Evolutionary conservation across 2,797 vertebrate species (phyloP).

Genomic region (Myotis planiceps): DNA sequence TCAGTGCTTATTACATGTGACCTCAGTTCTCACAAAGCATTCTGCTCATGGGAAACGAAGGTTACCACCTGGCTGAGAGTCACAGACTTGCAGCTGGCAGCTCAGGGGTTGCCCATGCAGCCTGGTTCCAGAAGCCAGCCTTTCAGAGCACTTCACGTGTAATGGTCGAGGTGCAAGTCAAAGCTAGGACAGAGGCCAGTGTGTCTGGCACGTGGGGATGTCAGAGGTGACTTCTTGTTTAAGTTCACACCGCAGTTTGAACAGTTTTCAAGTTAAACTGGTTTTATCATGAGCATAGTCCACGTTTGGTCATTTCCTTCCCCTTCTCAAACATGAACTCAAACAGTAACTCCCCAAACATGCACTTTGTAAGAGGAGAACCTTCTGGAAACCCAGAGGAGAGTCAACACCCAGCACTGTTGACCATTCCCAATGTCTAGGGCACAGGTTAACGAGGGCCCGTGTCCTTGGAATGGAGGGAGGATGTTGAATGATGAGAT

Average conservation of each 20-base stretch:
- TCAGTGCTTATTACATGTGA: not conserved
- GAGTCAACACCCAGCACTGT: not conserved
- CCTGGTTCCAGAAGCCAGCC: not conserved
- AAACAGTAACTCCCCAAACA: not conserved
- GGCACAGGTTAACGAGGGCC: not conserved
- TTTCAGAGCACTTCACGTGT: not conserved
- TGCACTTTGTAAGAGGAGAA: not conserved
- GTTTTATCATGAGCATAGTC: not conserved
- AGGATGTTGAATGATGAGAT: not conserved
- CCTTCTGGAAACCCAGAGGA: not conserved
- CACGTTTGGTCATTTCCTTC: not conserved
- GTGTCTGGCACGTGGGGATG: not conserved
- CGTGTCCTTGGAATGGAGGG: not conserved
- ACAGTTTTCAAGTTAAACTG: not conserved
- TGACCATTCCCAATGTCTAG: not conserved
- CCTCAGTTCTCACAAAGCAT: not conserved
- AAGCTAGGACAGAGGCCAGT: not conserved
- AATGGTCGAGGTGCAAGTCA: not conserved
- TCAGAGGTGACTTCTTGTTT: not conserved
- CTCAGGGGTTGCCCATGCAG: not conserved
- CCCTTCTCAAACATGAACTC: not conserved
- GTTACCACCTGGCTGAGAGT: not conserved
- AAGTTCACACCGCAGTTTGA: not conserved
- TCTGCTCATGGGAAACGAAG: slow-evolving; percentile 13
- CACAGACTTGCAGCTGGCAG: not conserved